Base-by-base conservation (phyloP, 2,888 invertebrate genomes). In the Leptinotarsa rubiginosa region DNA sequence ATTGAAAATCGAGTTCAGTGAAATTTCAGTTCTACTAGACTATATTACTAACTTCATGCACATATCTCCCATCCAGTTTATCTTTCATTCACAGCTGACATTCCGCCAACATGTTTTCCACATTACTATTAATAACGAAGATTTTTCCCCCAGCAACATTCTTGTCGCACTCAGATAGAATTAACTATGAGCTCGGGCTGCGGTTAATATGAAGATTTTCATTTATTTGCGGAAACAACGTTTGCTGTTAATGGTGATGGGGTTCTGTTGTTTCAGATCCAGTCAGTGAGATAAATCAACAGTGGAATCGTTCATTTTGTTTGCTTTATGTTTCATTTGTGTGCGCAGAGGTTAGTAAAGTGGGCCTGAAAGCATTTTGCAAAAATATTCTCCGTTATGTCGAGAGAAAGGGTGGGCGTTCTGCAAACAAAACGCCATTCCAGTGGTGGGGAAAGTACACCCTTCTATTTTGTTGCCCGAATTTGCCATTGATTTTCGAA, bases 211-310 rank as follows among this genome's bases (percentile, higher is more conserved):
- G 56, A 22, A 20, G 56, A 56, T 56, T 56, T 56, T 20, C 22
- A 20, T 15, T 20, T 25, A 56, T 56, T 20, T 56, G 56, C 15
- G 25, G 56, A 56, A 56, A 56, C 56, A 13, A 20, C 56, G 16
- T 22, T 56, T 20, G 56, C 22, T 15, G 22, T 18, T 56, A 56
- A 25, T 56, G 56, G 56, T 56, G 15, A 56, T 56, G 22, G 22
- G 56, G 56, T 22, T 56, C 15, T 20, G 56, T 56, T 56, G 22
- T 56, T 56, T 56, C 56, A 56, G 56, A 20, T 20, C 20, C 56
- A 56, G 56, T 56, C 56, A 56, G 20, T 56, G 56, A 22, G 56
- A 56, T 56, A 13, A 56, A 25, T 56, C 56, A 56, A 56, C 56
- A 56, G 15, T 13, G 20, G 16, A 13, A 22, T 56, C 22, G 25